Base-by-base conservation (phyloP, 2,797 vertebrate species). In the Cirrhinus mrigala region DNA sequence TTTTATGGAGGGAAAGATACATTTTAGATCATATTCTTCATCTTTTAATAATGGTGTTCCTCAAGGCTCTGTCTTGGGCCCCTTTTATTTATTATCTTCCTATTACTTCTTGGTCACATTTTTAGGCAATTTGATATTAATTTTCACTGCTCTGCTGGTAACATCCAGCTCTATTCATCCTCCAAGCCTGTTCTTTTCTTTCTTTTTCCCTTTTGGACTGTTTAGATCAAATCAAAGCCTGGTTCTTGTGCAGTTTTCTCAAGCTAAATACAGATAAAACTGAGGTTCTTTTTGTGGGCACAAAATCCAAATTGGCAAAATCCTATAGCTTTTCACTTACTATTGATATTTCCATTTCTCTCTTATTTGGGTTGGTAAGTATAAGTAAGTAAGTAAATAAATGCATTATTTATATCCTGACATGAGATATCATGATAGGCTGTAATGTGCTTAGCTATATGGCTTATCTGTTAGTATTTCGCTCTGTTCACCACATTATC, bases 401-500 rank as follows among this genome's bases (percentile, higher is more conserved):
- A 46, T 46, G 44, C 44, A 46, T 46, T 6, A 18, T 18, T 18
- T 20, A 20, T 54, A 54, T 18, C 52, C 18, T 54, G 16, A 54
- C 7, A 54, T 20, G 52, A 54, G 52, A 54, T 52, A 16, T 52
- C 50, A 18, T 8, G 52, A 54, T 54, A 37, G 33, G 33, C 33
- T 37, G 20, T 70, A 14, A 44, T 46, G 11, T n/a, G 14, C 15
- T 70, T 46, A 70, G 6, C n/a, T 24, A 48, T 24, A 33, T 33
- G 15, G 15, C 18, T 73, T 4, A 29, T 8, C 4, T 52, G 9
- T 33, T 12, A 16, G 2, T 50, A 37, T 44, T 77, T 78, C 24
- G 7, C 14, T 60, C 37, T 78, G 75, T 27, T 44, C 86, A 90
- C 81, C 82, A 91, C 83, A 90, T 94, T 90, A 91, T 91, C 91